A percentile compares a stretch with the other conserved stretches of the same genome.
These are phyloP conservation scores for Corydoras maculifer DNA, from an alignment of 2,113 vertebrate genomes.

Conservation along the genomic window DNA sequence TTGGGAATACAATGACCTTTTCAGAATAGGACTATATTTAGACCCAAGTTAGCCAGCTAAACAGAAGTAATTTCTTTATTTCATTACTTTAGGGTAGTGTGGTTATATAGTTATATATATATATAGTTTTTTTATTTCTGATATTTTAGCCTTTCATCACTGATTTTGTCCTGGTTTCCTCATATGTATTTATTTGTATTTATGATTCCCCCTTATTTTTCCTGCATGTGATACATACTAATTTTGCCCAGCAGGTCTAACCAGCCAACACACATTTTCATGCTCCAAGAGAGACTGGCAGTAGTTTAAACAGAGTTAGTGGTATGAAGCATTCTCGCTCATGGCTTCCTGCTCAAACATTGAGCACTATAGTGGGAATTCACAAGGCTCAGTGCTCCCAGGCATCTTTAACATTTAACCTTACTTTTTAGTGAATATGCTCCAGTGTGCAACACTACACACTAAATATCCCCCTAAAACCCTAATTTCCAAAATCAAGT, in stretches of 20 bases:
- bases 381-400: constrained; percentile 1
- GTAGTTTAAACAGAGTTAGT: constrained; percentile 13
- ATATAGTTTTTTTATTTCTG: background rate
- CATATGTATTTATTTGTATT: background rate
- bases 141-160: background rate
- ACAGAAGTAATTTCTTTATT: background rate
- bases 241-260: constrained; percentile 19
- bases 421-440: background rate
- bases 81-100: constrained; percentile 1
- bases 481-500: background rate
- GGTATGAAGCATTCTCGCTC: background rate
- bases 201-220: constrained; percentile 1
- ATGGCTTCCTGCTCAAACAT: constrained; percentile 11
- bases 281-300: constrained; percentile 12
- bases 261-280: constrained; percentile 1
- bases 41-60: constrained; percentile 18
- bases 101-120: background rate
- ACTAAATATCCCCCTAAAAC: background rate
- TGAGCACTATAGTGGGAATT: background rate
- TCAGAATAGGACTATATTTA: constrained; percentile 5
- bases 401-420: constrained; percentile 33
- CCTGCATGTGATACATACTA: constrained; percentile 9
- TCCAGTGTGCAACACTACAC: background rate
- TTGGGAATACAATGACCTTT: constrained; percentile 27
- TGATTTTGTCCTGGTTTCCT: background rate